Evolutionary conservation across 2,797 vertebrate species (phyloP).

Genomic region (Argyrosomus regius): DNA sequence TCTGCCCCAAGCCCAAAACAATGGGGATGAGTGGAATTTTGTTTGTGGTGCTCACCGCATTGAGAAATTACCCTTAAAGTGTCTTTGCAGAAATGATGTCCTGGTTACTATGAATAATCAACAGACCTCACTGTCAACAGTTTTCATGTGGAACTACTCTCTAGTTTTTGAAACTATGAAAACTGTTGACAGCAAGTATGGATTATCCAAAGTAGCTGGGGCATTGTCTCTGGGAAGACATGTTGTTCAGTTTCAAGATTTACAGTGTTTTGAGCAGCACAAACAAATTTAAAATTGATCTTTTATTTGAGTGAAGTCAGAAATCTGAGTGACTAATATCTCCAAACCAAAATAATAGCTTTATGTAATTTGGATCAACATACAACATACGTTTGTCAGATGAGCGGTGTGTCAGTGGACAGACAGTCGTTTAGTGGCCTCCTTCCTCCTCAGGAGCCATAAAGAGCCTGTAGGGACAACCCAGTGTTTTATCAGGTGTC

Average conservation of each 20-base stretch:
- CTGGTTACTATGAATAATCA: neutral
- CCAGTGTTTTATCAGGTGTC: slow-evolving; percentile 77
- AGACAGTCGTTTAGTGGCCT: slow-evolving; percentile 37
- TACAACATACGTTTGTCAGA: slow-evolving; percentile 41
- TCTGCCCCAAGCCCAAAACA: neutral
- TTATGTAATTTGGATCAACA: neutral
- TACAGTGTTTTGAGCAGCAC: neutral
- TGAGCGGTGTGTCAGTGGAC: slow-evolving; percentile 8
- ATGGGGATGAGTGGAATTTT: neutral
- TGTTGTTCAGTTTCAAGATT: too few species aligned
- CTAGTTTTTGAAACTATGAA: neutral
- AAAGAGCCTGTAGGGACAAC: slow-evolving; percentile 63
- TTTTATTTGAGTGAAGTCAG: neutral
- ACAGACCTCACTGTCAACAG: neutral
- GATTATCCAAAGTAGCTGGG: neutral
- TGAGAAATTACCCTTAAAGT: neutral
- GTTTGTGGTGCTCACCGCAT: neutral
- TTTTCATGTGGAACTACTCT: slow-evolving; percentile 5
- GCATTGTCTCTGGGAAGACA: neutral
- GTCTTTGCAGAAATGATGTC: neutral
- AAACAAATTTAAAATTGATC: neutral
- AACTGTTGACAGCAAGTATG: neutral
- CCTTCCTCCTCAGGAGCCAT: slow-evolving; percentile 55
- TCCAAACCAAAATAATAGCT: neutral
- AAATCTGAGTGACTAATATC: neutral